Base-by-base conservation (phyloP, 1,140 invertebrate species). In the Drosophila nikananu region DNA sequence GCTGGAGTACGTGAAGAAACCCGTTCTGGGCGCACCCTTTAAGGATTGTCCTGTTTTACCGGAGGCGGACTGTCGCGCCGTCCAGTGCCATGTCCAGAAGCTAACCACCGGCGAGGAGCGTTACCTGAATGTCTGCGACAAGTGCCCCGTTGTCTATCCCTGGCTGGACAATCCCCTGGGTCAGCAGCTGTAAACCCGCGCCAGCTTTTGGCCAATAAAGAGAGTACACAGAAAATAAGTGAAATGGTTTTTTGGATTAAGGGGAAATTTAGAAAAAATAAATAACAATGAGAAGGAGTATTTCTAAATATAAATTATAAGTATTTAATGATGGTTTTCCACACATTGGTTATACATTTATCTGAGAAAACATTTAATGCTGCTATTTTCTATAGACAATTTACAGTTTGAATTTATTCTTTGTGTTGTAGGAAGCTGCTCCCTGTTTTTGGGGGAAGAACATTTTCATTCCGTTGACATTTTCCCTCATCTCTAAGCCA, bases 91-190 rank as follows among this genome's bases (percentile, higher is more conserved):
- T 55, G 76, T 94, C 23, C 58, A 66, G 25, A 94, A 94, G 67
- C 10, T 65, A 17, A 67, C 86, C 46, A 91, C 80, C 23, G 81
- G 79, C 21, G 91, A 93, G 58, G 81, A 60, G 27, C 92, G 93
- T 39, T 93, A 93, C 62, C 93, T 94, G 91, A 93, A 64, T 35
- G 92, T 93, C 21, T 94, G 94, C 70, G 91, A 92, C 67, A 66
- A 84, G 46, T 94, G 94, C 62, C 94, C 93, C 1, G 55, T 58
- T 23, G 91, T 90, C 19, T 94, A 94, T 80, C 94, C 94, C 39
- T 94, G 93, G 94, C 65, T 94, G 57, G 83, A 80, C 23, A 94
- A 94, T 86, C 93, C 94, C 37, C 67, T 92, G 39, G 94, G 93
- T 23, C 48, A 59, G 63, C 54, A 71, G 62, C 52, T 70, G 67